Evolutionary conservation across 2,797 vertebrate genomes (phyloP), one percentile per base, ranked within the genome.

Genomic region (Numenius phaeopus): DNA sequence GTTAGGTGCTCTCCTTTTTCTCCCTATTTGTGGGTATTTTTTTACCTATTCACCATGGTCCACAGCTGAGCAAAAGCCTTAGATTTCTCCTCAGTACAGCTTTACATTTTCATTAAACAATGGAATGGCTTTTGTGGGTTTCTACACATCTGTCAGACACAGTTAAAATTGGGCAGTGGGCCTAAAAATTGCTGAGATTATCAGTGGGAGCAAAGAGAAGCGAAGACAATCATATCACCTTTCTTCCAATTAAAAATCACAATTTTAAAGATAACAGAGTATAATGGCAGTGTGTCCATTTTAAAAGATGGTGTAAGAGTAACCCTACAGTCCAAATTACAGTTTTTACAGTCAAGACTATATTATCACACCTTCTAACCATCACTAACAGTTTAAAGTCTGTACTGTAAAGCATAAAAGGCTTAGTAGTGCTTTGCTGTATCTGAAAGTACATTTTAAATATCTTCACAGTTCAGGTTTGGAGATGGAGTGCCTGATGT

Each of bases 391-490:
- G 29, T 52, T 85, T 67, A 55, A 81, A 52, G 26, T 71, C 40
- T 87, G 30, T 66, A 55, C 27, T 67, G 10, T 61, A 67, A 87
- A 83, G 32, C 4, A 3, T 80, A 90, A 61, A 21, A 66, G 50
- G 42, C 42, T 77, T 85, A 9, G 6, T 61, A 57, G 47, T 91
- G 64, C 72, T 92, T 91, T 91, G n/a, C 57, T 83, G 11, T 81
- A 44, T 71, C 69, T 94, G 57, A 87, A 91, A 86, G 66, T 64
- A 50, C 29, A 20, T 80, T 95, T 40, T 39, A 57, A 90, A 73
- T 94, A 54, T 94, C 44, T 97, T 97, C 40, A 83, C 97, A 98
- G 98, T 70, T 82, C 49, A 79, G 16, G 24, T 75, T 97, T 96
- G 91, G 92, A 93, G 97, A 93, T 52, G 94, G 84, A 79, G 49